Evolutionary conservation across 2,888 invertebrate genomes (phyloP).

Genomic region (Sclerodermus sp.): DNA sequence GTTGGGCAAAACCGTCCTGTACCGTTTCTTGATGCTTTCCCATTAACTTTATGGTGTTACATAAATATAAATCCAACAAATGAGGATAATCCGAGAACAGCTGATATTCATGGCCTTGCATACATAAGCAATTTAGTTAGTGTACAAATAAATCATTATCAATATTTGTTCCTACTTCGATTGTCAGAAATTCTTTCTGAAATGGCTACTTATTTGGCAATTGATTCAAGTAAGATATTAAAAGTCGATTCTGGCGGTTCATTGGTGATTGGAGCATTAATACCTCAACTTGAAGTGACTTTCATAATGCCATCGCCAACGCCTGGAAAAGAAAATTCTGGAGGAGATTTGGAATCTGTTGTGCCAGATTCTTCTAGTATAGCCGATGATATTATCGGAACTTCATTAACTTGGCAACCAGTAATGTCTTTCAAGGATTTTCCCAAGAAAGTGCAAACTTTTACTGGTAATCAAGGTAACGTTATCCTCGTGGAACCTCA

Average conservation of each 20-base stretch:
- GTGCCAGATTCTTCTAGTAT: slow-evolving; percentile 84
- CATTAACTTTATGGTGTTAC: slow-evolving; percentile 82
- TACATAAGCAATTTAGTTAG: slow-evolving; percentile 83
- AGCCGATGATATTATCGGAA: slow-evolving; percentile 67
- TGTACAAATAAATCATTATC: slow-evolving; percentile 91
- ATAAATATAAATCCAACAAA: slow-evolving; percentile 49
- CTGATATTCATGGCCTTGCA: slow-evolving; percentile 78
- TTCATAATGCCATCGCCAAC: slow-evolving; percentile 83
- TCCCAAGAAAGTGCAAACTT: no score
- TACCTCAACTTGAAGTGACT: slow-evolving; percentile 86
- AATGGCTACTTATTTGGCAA: slow-evolving; percentile 75
- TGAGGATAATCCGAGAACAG: slow-evolving; percentile 46
- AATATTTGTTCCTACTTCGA: slow-evolving; percentile 84
- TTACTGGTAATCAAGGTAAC: no score
- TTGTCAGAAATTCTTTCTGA: slow-evolving; percentile 81
- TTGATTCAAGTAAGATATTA: slow-evolving; percentile 75
- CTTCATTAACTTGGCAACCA: slow-evolving; percentile 40
- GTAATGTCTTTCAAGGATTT: no score
- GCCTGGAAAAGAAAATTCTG: slow-evolving; percentile 84
- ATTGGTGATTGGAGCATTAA: slow-evolving; percentile 74
- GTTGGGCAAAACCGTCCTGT: slow-evolving; percentile 73
- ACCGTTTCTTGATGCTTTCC: slow-evolving; percentile 83
- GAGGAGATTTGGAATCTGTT: slow-evolving; percentile 81
- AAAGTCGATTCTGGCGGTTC: slow-evolving; percentile 62
- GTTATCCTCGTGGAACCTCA: no score